phyloP scores from a whole-genome alignment of 2,113 vertebrate species.

The Cyprinus carpio region DNA sequence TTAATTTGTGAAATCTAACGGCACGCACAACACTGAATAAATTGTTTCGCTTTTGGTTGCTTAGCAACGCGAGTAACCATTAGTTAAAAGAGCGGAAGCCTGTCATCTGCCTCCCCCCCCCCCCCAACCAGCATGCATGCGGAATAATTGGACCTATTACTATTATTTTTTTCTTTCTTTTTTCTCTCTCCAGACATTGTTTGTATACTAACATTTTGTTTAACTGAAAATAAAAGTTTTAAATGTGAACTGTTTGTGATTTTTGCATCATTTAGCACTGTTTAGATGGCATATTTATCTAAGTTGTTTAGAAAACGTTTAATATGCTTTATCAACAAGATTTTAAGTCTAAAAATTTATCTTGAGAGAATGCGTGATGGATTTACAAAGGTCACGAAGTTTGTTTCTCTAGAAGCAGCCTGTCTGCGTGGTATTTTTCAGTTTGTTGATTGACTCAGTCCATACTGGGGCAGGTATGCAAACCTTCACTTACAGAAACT shows the following conservation, averaged over 20 bases:
- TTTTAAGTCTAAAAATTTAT: neutral
- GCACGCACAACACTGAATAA: neutral
- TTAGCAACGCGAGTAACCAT: constrained; percentile 16
- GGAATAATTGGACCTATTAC: constrained; percentile 54
- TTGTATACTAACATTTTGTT: constrained; percentile 13
- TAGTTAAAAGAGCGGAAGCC: neutral
- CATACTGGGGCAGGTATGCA: neutral
- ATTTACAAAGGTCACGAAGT: neutral
- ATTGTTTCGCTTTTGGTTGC: constrained; percentile 5
- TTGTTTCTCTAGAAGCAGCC: neutral
- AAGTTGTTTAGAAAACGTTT: neutral
- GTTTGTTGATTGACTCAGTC: neutral
- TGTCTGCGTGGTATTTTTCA: neutral
- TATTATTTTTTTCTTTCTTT: neutral
- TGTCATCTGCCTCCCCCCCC: neutral
- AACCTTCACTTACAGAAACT: neutral
- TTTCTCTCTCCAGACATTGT: neutral
- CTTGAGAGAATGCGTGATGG: neutral
- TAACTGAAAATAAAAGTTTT: constrained; percentile 73
- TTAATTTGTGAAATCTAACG: too few relatives aligned
- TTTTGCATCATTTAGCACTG: constrained; percentile 67
- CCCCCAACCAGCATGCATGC: constrained; percentile 14
- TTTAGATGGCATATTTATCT: neutral
- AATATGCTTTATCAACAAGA: neutral
- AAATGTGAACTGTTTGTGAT: constrained; percentile 68